Percentiles rank a stretch among this genome's conserved stretches.
Evolutionary conservation across 1,140 invertebrate species (phyloP).

Genomic region (Caenorhabditis latens): DNA sequence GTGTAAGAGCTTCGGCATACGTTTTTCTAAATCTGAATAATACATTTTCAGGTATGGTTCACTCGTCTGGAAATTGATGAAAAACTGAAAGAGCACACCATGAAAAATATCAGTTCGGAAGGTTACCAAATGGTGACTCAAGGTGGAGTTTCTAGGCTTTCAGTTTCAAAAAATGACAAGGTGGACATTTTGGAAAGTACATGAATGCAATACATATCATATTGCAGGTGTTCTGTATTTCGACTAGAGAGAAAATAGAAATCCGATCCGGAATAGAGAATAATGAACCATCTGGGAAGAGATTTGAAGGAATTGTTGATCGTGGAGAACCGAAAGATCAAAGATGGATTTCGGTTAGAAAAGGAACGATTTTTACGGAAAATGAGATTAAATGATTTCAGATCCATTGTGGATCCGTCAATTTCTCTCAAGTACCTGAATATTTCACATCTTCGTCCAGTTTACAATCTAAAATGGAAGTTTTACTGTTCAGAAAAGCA

Average conservation of each 20-base stretch:
- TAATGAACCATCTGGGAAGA: conserved; percentile 15
- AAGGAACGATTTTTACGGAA: not conserved
- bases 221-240: conserved; percentile 5
- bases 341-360: conserved; percentile 25
- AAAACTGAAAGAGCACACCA: conserved; percentile 31
- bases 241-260: conserved; percentile 25
- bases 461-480: conserved; percentile 34
- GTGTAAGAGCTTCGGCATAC: not conserved
- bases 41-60: conserved; percentile 16
- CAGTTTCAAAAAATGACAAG: conserved; percentile 36
- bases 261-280: not conserved
- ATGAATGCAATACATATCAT: not conserved
- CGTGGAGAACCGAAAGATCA: conserved; percentile 26
- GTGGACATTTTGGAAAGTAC: not conserved
- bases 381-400: not conserved
- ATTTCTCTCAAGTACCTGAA: not conserved
- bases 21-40: not conserved
- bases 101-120: not conserved
- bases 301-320: conserved; percentile 35
- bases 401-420: not conserved
- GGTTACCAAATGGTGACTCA: conserved; percentile 9
- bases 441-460: conserved; percentile 5
- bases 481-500: conserved; percentile 23
- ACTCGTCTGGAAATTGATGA: not conserved
- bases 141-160: conserved; percentile 39